Evolutionary conservation across 2,888 invertebrate genomes (phyloP), one percentile per base, ranked within the genome.

Genomic region (Epinotia ramella): DNA sequence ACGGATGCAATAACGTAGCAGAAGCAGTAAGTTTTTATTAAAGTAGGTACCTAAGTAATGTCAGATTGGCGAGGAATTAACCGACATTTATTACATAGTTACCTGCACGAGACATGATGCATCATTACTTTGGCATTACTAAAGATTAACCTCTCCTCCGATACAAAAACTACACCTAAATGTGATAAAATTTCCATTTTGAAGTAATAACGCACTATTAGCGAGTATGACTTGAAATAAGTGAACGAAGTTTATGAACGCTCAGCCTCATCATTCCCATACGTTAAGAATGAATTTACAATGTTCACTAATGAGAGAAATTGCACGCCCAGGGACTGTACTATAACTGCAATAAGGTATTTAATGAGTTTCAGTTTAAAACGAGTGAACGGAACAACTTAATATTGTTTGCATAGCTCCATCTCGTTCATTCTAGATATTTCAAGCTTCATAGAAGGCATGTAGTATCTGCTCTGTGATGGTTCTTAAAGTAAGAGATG

Each of bases 271-370:
- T 63, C 64, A 69, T 57, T 65, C 64, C 40, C 69, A 70, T 57
- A 69, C 65, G 65, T 75, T 53, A 75, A 75, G 75, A 73, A 81
- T 83, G 86, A 84, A 84, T 79, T 84, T 83, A 85, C 84, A 83
- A 84, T 85, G 85, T 87, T 87, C 86, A 82, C 86, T 89, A 89
- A 86, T 86, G 84, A 86, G 86, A 86, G 85, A 87, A 87, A 88
- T 88, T 85, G 88, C 85, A 83, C 81, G 81, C 83, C 79, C 82
- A 60, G 70, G 75, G 70, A 75, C 56, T 60, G 66, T 83, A 83
- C 88, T 88, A 88, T 86, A 85, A 86, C 59, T 83, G 82, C 88
- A 88, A 88, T 86, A 84, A 86, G 87, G 86, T 85, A 86, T 87
- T 89, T 88, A 89, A 89, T 87, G 86, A 84, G 69, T 70, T 75